Base-by-base conservation (phyloP, 1,140 invertebrate genomes). In the Acromyrmex heyeri region DNA sequence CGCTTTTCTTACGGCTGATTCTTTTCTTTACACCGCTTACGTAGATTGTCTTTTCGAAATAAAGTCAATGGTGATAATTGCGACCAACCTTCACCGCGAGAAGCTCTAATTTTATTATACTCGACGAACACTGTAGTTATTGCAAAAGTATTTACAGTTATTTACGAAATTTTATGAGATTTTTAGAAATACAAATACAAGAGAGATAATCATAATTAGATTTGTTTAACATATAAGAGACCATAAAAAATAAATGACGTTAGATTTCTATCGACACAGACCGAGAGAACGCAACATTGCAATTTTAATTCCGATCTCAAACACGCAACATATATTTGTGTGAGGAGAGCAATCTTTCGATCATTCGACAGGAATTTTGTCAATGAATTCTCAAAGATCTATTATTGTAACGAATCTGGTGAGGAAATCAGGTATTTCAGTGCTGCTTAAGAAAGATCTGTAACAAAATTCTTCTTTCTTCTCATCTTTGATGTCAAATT, bases 21-120 rank as follows among this genome's bases (percentile, higher is more conserved):
- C 79, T 59, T 82, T 34, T 82, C 34, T 59, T 61, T 18, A 16
- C 0, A 10, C 48, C 24, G 27, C 27, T 75, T 61, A 70, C 24
- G 69, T 61, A 34, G 55, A n/a, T 48, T 62, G 38, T 44, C 44
- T 44, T 83, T 83, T 83, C 48, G 24, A 3, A 73, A 62, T 61
- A 34, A 83, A 83, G 55, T 75, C 79, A 50, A 50, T 67, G 38
- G 55, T 83, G 79, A 83, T 75, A 83, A 82, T 82, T 82, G 79
- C 70, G n/a, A 48, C 10, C 16, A 55, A 7, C 79, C 69, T 83
- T 75, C 55, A 38, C 14, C 38, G 34, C 57, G 7, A 75, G 69
- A 18, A 62, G 34, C 55, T 83, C 69, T 83, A 83, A 83, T 75
- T 83, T 38, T 14, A 75, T 24, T 6, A 7, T 12, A 30, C 53